Conservation (phyloP, 2,888 invertebrate genomes). For the Drosophila macrothrix region DNA sequence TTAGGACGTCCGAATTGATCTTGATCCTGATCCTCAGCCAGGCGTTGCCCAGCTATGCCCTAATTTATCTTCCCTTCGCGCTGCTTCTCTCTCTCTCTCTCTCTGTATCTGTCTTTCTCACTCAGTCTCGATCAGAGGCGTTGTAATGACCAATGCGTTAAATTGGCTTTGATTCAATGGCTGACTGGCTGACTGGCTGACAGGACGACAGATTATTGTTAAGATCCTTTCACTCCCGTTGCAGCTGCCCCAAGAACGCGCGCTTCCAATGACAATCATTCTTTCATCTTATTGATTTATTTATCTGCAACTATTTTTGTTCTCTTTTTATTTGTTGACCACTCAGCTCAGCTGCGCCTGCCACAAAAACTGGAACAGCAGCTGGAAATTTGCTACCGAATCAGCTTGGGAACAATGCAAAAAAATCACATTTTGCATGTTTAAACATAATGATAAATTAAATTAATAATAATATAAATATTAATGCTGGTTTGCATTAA, state of each 20-base stretch:
- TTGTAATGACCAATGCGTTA: conserved; percentile 74
- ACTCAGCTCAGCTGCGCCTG: conserved; percentile 15
- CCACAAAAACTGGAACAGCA: conserved; percentile 32
- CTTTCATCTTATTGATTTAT: conserved; percentile 68
- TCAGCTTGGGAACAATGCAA: neutral
- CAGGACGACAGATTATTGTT: conserved; percentile 62
- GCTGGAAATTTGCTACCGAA: conserved; percentile 11
- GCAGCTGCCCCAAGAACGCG: conserved; percentile 38
- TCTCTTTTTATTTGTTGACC: conserved; percentile 46
- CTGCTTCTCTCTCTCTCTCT: neutral
- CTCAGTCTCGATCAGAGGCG: conserved; percentile 47
- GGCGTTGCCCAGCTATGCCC: conserved; percentile 54
- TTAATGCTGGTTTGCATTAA: neutral
- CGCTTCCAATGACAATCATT: conserved; percentile 27
- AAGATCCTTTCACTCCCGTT: conserved; percentile 34
- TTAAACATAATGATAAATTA: neutral
- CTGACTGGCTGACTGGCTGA: conserved; percentile 37
- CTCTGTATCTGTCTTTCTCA: neutral
- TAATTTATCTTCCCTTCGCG: conserved; percentile 68
- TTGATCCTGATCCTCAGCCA: conserved; percentile 2
- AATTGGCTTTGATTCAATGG: conserved; percentile 70
- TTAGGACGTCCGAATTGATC: conserved; percentile 19
- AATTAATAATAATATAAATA: neutral
- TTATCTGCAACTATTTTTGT: conserved; percentile 26
- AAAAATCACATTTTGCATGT: neutral